Conservation (phyloP, 2,888 invertebrate genomes). For the Arge pagana region DNA sequence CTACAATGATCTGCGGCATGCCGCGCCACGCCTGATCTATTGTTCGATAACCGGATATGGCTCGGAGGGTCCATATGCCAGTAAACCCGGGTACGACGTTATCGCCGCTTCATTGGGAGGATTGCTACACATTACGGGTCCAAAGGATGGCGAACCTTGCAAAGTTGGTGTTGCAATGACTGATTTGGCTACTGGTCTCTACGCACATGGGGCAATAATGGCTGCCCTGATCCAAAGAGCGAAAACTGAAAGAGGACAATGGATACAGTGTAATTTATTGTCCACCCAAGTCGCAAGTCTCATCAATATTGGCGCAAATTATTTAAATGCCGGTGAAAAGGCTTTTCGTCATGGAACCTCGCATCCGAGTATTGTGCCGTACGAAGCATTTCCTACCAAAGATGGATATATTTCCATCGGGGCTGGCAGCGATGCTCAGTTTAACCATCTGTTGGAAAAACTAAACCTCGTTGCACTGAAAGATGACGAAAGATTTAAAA, state of each 20-base stretch:
- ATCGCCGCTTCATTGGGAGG: constrained; percentile 94
- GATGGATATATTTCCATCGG: constrained; percentile 87
- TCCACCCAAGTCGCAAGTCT: constrained; percentile 89
- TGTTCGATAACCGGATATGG: constrained; percentile 96
- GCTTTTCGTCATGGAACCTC: constrained; percentile 88
- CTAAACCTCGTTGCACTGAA: constrained; percentile 68
- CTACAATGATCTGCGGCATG: constrained; percentile 71
- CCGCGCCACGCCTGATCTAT: constrained; percentile 84
- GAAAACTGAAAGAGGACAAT: constrained; percentile 83
- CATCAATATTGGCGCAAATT: constrained; percentile 88
- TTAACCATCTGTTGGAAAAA: constrained; percentile 70
- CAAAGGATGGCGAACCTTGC: constrained; percentile 79
- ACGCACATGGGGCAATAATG: constrained; percentile 92
- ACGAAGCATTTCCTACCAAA: constrained; percentile 84
- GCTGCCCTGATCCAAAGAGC: constrained; percentile 82
- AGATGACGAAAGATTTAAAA: constrained; percentile 67
- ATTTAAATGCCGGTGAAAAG: constrained; percentile 82
- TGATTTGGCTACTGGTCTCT: constrained; percentile 91
- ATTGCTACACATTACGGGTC: constrained; percentile 86
- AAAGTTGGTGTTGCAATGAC: constrained; percentile 93
- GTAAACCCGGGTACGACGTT: constrained; percentile 94
- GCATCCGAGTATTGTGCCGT: constrained; percentile 93
- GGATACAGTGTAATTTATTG: constrained; percentile 91
- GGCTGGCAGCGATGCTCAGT: constrained; percentile 84
- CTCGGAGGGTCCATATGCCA: constrained; percentile 79